phyloP scores from a whole-genome alignment of 2,113 vertebrate species.

The Lepisosteus osseus region DNA sequence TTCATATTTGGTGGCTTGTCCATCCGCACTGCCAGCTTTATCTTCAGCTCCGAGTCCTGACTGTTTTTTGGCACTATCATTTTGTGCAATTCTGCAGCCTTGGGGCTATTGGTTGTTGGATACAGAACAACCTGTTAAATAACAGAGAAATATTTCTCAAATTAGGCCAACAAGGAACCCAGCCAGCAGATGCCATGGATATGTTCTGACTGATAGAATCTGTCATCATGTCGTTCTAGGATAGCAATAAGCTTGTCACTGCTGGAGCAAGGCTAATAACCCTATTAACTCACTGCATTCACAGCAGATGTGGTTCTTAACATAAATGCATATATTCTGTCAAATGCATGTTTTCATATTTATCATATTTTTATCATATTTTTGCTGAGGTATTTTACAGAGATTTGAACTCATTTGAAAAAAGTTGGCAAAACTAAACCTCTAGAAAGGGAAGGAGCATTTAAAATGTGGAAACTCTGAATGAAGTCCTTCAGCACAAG shows the following conservation, averaged over 20 bases:
- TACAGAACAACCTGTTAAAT: constrained; percentile 81
- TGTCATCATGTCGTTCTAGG: constrained; percentile 18
- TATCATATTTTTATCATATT: constrained; percentile 20
- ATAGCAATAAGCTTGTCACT: constrained; percentile 18
- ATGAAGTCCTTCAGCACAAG: no score
- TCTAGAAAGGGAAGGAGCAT: no score
- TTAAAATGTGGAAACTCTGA: no score
- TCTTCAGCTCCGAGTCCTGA: constrained; percentile 87
- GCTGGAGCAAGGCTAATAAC: constrained; percentile 23
- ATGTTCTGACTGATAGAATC: constrained; percentile 12
- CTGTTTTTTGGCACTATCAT: constrained; percentile 93
- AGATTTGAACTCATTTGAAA: background rate
- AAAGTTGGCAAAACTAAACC: no score
- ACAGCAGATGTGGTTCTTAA: constrained; percentile 25
- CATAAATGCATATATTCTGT: constrained; percentile 37
- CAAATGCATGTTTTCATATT: constrained; percentile 36
- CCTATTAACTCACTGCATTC: constrained; percentile 16
- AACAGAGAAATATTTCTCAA: constrained; percentile 16
- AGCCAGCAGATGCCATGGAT: background rate
- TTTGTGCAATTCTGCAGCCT: constrained; percentile 84
- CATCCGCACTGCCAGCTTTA: constrained; percentile 92
- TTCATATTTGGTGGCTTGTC: constrained; percentile 98
- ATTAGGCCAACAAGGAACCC: background rate
- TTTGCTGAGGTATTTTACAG: no score
- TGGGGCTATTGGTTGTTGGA: constrained; percentile 87